Evolutionary conservation across 2,888 invertebrate species (phyloP).

Genomic region (Cosmia pyralina): DNA sequence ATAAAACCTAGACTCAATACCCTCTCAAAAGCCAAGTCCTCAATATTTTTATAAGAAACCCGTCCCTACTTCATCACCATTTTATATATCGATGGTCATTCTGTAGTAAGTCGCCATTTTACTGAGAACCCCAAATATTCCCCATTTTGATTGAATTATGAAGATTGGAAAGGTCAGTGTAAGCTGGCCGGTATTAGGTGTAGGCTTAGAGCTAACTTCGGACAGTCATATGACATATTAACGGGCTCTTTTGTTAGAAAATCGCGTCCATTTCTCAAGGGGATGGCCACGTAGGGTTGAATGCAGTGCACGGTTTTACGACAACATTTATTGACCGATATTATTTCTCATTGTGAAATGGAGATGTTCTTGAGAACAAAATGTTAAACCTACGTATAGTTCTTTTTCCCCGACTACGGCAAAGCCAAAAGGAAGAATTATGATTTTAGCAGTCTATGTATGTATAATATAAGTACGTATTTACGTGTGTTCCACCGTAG

Average conservation of each 20-base stretch:
- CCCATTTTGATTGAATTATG: slow-evolving; percentile 25
- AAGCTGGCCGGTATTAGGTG: slow-evolving; percentile 61
- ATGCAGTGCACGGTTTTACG: slow-evolving; percentile 50
- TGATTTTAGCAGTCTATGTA: too few species aligned
- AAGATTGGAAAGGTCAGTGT: slow-evolving; percentile 54
- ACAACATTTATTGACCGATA: slow-evolving; percentile 39
- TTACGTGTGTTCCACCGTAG: too few species aligned
- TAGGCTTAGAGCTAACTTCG: slow-evolving; percentile 63
- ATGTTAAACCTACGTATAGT: background rate
- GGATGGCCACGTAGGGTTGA: slow-evolving; percentile 42
- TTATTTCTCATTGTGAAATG: slow-evolving; percentile 34
- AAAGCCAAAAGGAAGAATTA: too few species aligned
- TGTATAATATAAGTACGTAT: too few species aligned
- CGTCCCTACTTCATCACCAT: slow-evolving; percentile 68
- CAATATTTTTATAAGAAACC: slow-evolving; percentile 45
- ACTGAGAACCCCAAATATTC: slow-evolving; percentile 11
- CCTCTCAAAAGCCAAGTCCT: slow-evolving; percentile 25
- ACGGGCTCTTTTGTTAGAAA: slow-evolving; percentile 71
- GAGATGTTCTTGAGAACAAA: slow-evolving; percentile 8
- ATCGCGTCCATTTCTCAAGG: slow-evolving; percentile 70
- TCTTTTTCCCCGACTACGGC: too few species aligned
- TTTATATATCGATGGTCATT: slow-evolving; percentile 68
- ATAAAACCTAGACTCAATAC: slow-evolving; percentile 28
- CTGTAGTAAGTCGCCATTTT: slow-evolving; percentile 50
- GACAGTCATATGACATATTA: slow-evolving; percentile 71